Base-by-base conservation (phyloP, 1,140 invertebrate species). In the Philopotamus ludificatus region DNA sequence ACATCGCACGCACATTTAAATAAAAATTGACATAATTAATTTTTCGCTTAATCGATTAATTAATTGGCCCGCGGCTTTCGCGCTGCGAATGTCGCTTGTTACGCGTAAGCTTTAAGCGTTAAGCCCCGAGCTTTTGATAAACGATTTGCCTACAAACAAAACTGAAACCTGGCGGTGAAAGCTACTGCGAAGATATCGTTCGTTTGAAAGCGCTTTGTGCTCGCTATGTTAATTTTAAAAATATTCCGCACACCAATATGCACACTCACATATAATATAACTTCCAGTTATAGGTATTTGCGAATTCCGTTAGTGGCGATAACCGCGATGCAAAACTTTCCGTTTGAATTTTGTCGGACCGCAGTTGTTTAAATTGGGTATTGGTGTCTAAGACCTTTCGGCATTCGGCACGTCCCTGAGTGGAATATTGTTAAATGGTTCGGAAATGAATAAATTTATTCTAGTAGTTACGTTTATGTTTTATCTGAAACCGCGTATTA, bases 381-480 rank as follows among this genome's bases (percentile, higher is more conserved):
- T 9, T 22, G 26, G 22, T 20, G 47, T 21, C 23, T 16, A 15
- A 10, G 25, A 22, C 51, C 25, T 21, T 22, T 4, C 34, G 3
- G 12, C 15, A 3, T 25, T 15, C n/a, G 1, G 25, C 15, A 34
- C 51, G 20, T 28, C 16, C 12, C 50, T 18, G 34, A 23, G 7
- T 26, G 50, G 63, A 68, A 68, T 68, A 68, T 65, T 68, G 67
- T 62, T 68, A 62, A 68, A 68, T 65, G 67, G 63, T 55, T 68
- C 63, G 63, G 67, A 68, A 68, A 59, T 26, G 67, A 63, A 68
- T 68, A 68, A 68, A 68, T 68, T 68, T 65, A 68, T 65, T 67
- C 58, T 57, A 58, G 50, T 63, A 58, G 67, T 28, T 65, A 61
- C 63, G 51, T 65, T 62, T 62, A 45, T 68, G 58, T 68, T 68